These are phyloP conservation scores for Venustaconcha ellipsiformis DNA, from an alignment of 1,140 invertebrate species.

Conservation along the genomic window DNA sequence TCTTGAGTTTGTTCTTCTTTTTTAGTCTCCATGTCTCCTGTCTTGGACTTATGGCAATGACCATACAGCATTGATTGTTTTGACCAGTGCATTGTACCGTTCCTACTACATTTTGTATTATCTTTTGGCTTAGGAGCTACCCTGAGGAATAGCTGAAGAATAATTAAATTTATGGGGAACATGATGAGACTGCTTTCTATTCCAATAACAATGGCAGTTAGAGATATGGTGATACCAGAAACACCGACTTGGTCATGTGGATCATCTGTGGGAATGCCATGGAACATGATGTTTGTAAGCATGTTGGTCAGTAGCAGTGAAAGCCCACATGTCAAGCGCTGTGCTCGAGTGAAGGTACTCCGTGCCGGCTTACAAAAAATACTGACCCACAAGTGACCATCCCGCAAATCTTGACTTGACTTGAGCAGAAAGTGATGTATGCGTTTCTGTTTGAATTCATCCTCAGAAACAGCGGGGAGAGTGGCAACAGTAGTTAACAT, in stretches of 20 bases:
- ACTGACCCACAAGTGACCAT: constrained; percentile 58
- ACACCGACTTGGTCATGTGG: constrained; percentile 34
- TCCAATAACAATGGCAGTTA: constrained; percentile 45
- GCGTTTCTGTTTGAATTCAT: constrained; percentile 36
- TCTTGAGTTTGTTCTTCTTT: no score
- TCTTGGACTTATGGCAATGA: no score
- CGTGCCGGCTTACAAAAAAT: constrained; percentile 51
- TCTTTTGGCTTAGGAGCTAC: constrained; percentile 11
- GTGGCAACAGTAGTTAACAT: constrained; percentile 13
- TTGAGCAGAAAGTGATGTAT: constrained; percentile 39
- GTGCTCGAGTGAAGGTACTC: constrained; percentile 56
- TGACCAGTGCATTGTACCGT: no score
- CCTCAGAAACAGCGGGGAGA: constrained; percentile 36
- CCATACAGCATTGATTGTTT: no score
- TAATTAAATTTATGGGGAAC: constrained; percentile 52
- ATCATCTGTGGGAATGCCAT: constrained; percentile 51
- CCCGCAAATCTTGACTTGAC: constrained; percentile 51
- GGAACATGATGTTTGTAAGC: constrained; percentile 62
- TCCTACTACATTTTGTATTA: not conserved
- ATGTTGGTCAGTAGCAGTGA: constrained; percentile 54
- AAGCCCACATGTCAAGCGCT: constrained; percentile 60
- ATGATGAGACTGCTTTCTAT: constrained; percentile 52
- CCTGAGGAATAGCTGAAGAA: constrained; percentile 49
- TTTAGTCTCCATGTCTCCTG: no score
- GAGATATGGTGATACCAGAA: constrained; percentile 29